Evolutionary conservation across 2,797 vertebrate species (phyloP).

Genomic region (Sebastes trivittatus): DNA sequence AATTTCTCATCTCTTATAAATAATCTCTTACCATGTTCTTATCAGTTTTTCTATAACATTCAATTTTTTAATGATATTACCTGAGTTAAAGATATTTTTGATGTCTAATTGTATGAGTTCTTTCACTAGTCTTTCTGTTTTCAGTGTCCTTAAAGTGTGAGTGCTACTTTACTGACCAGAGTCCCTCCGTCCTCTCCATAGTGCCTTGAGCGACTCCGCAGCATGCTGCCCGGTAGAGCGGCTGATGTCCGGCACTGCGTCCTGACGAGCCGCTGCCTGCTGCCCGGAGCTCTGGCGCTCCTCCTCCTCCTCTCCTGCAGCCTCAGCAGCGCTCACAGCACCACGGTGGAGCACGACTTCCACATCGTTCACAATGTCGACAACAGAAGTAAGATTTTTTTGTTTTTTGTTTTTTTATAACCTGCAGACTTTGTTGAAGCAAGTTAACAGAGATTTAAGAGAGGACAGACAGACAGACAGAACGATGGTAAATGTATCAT

Average conservation of each 20-base stretch:
- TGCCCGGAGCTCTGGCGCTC: constrained; percentile 78
- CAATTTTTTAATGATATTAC: background rate
- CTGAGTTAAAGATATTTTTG: background rate
- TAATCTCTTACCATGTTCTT: background rate
- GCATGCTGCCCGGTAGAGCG: constrained; percentile 74
- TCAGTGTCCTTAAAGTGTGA: background rate
- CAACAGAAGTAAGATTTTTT: constrained; percentile 88
- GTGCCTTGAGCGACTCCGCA: constrained; percentile 67
- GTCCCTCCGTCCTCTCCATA: constrained; percentile 11
- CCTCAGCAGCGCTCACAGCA: constrained; percentile 82
- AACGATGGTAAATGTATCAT: background rate
- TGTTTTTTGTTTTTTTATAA: background rate
- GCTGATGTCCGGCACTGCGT: constrained; percentile 63
- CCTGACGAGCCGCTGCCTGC: constrained; percentile 68
- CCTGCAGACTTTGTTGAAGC: background rate
- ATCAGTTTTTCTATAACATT: background rate
- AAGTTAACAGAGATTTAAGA: background rate
- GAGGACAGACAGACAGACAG: no score
- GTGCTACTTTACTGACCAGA: background rate
- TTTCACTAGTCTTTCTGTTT: background rate
- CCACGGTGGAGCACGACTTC: constrained; percentile 86
- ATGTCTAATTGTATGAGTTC: background rate
- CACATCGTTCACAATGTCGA: constrained; percentile 88
- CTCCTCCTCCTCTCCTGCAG: constrained; percentile 83
- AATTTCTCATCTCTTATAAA: background rate